phyloP scores from a whole-genome alignment of 2,113 vertebrate species.

The Guaruba guarouba region DNA sequence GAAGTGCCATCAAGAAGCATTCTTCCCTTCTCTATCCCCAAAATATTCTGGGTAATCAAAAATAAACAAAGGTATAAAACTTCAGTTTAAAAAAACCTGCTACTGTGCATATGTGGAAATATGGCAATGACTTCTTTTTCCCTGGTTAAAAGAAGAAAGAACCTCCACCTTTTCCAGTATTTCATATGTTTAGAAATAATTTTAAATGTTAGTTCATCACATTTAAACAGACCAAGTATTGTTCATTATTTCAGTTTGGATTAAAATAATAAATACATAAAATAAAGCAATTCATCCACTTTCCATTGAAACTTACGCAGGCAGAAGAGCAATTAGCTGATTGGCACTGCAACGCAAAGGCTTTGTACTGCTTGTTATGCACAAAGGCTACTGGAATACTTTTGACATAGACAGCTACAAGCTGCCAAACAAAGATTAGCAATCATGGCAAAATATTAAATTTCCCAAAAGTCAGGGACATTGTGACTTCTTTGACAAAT shows the following conservation, averaged over 20 bases:
- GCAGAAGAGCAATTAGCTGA: background rate
- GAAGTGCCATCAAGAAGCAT: background rate
- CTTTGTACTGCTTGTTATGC: constrained; percentile 4
- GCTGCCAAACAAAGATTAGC: constrained; percentile 39
- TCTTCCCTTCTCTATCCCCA: background rate
- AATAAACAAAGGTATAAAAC: background rate
- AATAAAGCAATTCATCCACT: background rate
- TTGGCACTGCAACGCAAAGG: background rate
- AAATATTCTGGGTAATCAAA: background rate
- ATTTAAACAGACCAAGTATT: background rate
- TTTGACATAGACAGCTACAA: constrained; percentile 23
- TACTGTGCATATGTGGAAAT: background rate
- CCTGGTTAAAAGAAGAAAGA: background rate
- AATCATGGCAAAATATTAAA: constrained; percentile 40
- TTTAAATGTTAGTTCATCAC: background rate
- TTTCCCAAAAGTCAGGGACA: constrained; percentile 7
- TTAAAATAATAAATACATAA: background rate
- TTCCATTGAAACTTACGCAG: background rate
- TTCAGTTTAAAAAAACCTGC: background rate
- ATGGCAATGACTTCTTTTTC: background rate
- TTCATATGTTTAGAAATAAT: background rate
- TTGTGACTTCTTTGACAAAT: constrained; percentile 25
- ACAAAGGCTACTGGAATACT: background rate
- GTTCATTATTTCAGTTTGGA: background rate
- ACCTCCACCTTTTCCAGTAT: background rate